Evolutionary conservation across 2,888 invertebrate species (phyloP), one percentile per base, ranked within the genome.

Genomic region (Agrochola lota): DNA sequence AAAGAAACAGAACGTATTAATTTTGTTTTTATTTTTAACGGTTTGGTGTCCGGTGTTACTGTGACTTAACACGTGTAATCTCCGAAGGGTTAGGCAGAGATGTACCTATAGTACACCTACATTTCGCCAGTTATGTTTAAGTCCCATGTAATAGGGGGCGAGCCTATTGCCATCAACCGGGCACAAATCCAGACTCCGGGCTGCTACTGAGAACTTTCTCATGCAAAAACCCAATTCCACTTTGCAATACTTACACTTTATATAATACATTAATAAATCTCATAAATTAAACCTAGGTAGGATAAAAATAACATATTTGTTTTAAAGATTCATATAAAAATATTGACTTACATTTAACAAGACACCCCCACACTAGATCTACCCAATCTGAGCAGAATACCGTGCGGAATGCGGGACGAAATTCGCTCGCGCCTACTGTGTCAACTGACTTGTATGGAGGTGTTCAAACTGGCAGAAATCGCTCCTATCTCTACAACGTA

Each of bases 1-100:
- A 82, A 78, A 87, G 15, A 67, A 55, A 63, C 9, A 26, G 63
- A 80, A 78, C 17, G 59, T 77, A 60, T 46, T 67, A 20, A 59
- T 23, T 30, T 66, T 55, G 63, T 73, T 80, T 46, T 85, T 62
- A 59, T 72, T 80, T 26, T 17, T 23, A 26, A 35, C n/a, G 7
- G 6, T 43, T 20, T 26, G n/a, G 6, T 43, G 20, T 43, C 43
- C 11, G n/a, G n/a, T 43, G 64, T n/a, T 64, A 64, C 0, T 15
- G n/a, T n/a, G 17, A 8, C 35, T 60, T 60, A 6, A 59, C 59
- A 26, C 15, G 2, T 2, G 7, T 59, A 26, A 2, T 26, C 15
- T n/a, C 15, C 15, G 26, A 26, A 6, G 15, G 15, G 59, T 26
- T 15, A 59, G 7, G 59, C 15, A 15, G 26, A 26, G 26, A 12